Evolutionary conservation across 1,140 invertebrate genomes (phyloP).

Genomic region (Aphaenogaster ashmeadi): DNA sequence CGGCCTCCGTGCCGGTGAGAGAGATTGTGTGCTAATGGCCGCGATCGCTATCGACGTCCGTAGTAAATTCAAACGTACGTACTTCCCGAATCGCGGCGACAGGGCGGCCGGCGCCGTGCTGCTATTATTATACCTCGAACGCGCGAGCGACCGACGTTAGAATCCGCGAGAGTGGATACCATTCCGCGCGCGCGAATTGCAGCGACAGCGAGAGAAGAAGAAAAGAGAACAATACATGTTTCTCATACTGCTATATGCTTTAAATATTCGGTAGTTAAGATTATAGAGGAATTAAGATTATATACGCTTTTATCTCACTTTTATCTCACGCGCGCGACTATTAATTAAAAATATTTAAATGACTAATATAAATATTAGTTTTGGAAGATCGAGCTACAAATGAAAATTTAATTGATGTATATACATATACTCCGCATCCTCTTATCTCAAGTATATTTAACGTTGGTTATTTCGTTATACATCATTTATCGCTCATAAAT

Average conservation of each 20-base stretch:
- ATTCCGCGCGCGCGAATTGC: not conserved
- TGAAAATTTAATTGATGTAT: not conserved
- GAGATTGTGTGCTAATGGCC: constrained; percentile 76
- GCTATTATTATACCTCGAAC: constrained; percentile 68
- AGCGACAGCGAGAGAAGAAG: not conserved
- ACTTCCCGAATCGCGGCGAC: constrained; percentile 58
- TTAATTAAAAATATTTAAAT: not conserved
- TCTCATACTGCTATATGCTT: not conserved
- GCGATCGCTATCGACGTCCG: constrained; percentile 71
- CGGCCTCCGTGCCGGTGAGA: constrained; percentile 28
- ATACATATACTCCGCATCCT: not conserved
- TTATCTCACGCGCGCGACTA: not conserved
- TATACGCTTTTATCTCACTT: not conserved
- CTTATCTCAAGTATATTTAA: not conserved
- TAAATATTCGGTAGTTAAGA: not conserved
- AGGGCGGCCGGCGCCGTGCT: constrained; percentile 18
- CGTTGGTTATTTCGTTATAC: not conserved
- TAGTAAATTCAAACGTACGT: constrained; percentile 69
- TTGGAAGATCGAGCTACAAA: not conserved
- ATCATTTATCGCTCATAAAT: constrained; percentile 1
- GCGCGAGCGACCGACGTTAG: constrained; percentile 21
- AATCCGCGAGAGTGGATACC: not conserved
- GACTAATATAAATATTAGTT: not conserved
- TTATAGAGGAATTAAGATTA: not conserved
- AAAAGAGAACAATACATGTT: not conserved